Evolutionary conservation across 2,113 vertebrate genomes (phyloP).

Genomic region (Ciconia stormi): DNA sequence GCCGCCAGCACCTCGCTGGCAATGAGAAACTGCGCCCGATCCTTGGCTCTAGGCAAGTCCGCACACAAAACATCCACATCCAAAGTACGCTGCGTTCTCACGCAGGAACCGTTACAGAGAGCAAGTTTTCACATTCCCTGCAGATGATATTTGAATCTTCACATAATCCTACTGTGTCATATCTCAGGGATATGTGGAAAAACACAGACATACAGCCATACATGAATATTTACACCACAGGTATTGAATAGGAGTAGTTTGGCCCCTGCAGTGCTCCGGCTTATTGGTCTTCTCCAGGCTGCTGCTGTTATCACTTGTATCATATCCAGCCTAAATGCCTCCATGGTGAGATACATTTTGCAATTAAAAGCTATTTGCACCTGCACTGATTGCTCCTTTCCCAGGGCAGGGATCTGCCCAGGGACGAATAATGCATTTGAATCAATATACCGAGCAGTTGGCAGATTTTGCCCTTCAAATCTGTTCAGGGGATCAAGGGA

Average conservation of each 20-base stretch:
- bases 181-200: neutral
- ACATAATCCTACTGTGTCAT: neutral
- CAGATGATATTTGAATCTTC: neutral
- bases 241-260: neutral
- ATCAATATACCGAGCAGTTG: conserved; percentile 45
- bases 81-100: rapidly evolving
- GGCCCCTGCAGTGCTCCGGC: neutral
- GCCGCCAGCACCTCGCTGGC: neutral
- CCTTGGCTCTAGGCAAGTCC: neutral
- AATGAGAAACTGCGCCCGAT: rapidly evolving
- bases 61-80: neutral
- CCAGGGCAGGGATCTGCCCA: conserved; percentile 25
- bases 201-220: neutral
- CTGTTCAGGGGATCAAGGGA: conserved; percentile 30
- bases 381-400: conserved; percentile 56
- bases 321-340: conserved; percentile 50
- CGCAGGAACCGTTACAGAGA: neutral
- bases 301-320: neutral
- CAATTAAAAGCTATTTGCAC: conserved; percentile 69
- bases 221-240: neutral
- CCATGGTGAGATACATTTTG: conserved; percentile 45
- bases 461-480: conserved; percentile 42
- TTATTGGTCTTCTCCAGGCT: conserved; percentile 1
- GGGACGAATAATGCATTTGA: conserved; percentile 45
- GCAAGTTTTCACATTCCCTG: neutral